Conservation (phyloP, 2,888 invertebrate genomes). For the Amblyjoppa fuscipennis region DNA sequence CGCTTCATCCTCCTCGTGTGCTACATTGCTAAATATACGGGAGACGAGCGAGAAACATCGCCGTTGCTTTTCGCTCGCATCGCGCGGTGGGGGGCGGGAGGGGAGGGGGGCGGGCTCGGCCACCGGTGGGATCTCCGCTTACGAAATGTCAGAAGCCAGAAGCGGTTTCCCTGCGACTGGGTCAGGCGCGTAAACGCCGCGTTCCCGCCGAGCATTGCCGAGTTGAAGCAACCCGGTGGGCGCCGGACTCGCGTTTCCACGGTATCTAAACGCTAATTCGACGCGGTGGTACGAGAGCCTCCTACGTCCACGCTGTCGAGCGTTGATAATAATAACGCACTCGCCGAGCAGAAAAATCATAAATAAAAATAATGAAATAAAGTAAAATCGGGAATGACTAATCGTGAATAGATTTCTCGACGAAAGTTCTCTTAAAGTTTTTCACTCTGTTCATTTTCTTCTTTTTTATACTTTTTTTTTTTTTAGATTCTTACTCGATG, state of each 20-base stretch:
- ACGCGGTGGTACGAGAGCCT: not conserved
- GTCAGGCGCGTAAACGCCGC: slow-evolving; percentile 66
- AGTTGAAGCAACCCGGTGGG: slow-evolving; percentile 22
- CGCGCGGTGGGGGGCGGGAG: not conserved
- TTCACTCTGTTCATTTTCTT: too few species aligned
- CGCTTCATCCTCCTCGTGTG: slow-evolving; percentile 44
- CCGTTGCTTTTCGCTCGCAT: slow-evolving; percentile 34
- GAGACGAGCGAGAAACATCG: slow-evolving; percentile 36
- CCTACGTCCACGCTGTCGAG: slow-evolving; percentile 8
- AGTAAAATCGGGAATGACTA: too few species aligned
- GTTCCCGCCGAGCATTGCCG: not conserved
- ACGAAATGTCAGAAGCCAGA: slow-evolving; percentile 77
- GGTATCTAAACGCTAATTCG: slow-evolving; percentile 12
- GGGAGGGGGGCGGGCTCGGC: not conserved
- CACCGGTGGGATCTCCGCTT: slow-evolving; percentile 63
- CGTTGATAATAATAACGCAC: slow-evolving; percentile 22
- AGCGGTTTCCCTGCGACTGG: slow-evolving; percentile 69
- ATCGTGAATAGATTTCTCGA: too few species aligned
- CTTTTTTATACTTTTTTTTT: too few species aligned
- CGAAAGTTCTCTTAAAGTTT: too few species aligned
- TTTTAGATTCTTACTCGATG: too few species aligned
- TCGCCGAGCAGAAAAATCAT: not conserved
- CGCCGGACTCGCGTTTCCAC: slow-evolving; percentile 46
- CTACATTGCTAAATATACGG: slow-evolving; percentile 76
- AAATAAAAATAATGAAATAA: too few species aligned